phyloP scores from a whole-genome alignment of 2,888 invertebrate species.

The Mayetiola destructor region DNA sequence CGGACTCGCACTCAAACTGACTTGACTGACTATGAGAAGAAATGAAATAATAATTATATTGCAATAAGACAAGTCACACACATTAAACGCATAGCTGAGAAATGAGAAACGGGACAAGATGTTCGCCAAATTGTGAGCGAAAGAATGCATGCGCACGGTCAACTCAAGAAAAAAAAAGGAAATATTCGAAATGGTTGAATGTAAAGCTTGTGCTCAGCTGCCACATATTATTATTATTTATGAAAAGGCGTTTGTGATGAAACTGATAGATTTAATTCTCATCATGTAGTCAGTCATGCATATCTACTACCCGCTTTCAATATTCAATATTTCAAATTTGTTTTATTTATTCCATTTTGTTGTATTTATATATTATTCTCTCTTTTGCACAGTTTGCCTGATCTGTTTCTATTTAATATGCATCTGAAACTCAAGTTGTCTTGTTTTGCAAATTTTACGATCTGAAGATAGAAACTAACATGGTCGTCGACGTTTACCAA shows the following conservation, averaged over 20 bases:
- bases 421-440: too few species aligned
- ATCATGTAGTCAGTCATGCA: slow-evolving; percentile 12
- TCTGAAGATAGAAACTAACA: slow-evolving; percentile 9
- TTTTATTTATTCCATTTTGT: not conserved
- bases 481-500: too few species aligned
- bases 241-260: slow-evolving; percentile 11
- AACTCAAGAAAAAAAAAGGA: not conserved
- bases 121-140: too few species aligned
- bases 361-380: not conserved
- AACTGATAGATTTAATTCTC: slow-evolving; percentile 12
- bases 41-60: too few species aligned
- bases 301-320: slow-evolving; percentile 11
- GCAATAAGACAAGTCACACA: too few species aligned
- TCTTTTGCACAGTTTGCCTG: not conserved
- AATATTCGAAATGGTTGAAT: slow-evolving; percentile 1
- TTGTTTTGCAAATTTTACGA: slow-evolving; percentile 6
- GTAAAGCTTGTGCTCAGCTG: slow-evolving; percentile 7
- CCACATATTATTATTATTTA: slow-evolving; percentile 12
- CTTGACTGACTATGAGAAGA: too few species aligned
- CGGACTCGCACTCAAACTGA: too few species aligned
- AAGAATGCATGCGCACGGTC: too few species aligned
- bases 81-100: too few species aligned
- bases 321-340: not conserved
- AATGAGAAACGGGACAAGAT: too few species aligned
- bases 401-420: too few species aligned